Conservation (phyloP, 23 tunicate species). For the Trididemnum miniatum region DNA sequence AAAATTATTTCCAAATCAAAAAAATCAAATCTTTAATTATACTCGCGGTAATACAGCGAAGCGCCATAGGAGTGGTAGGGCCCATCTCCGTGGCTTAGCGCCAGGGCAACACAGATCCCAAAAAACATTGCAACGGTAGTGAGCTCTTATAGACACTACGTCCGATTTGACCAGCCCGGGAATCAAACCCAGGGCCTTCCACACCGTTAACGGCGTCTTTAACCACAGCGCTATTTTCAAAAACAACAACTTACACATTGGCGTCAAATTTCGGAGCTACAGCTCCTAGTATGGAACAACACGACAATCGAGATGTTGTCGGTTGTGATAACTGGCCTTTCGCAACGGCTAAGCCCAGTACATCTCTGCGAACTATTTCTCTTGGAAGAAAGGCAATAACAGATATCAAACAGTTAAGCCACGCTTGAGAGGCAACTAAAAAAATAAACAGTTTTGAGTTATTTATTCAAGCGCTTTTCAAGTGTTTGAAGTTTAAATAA, state of each 20-base stretch:
- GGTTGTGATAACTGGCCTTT: constrained; percentile 88
- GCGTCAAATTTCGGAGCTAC: constrained; percentile 76
- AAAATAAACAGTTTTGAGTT: not conserved
- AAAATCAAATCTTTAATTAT: not conserved
- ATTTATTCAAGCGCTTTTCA: not conserved
- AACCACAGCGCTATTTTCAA: too few relatives aligned
- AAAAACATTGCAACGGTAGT: not conserved
- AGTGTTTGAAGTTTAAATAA: too few relatives aligned
- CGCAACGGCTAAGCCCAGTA: constrained; percentile 71
- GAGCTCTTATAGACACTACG: not conserved
- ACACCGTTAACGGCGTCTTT: too few relatives aligned
- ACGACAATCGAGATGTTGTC: constrained; percentile 66
- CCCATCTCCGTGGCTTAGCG: not conserved
- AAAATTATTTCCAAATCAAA: too few relatives aligned
- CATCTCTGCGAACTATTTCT: constrained; percentile 63
- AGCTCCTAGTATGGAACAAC: constrained; percentile 75
- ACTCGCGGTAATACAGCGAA: not conserved
- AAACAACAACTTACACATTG: constrained; percentile 66
- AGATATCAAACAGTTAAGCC: constrained; percentile 64
- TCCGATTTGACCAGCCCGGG: not conserved
- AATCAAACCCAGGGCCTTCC: not conserved
- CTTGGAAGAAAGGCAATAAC: constrained; percentile 54
- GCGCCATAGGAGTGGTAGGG: not conserved
- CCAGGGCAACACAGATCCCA: not conserved
- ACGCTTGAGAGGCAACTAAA: constrained; percentile 63